These are phyloP conservation scores for Tinea semifulvella DNA, from an alignment of 2,888 invertebrate genomes.

Conservation along the genomic window DNA sequence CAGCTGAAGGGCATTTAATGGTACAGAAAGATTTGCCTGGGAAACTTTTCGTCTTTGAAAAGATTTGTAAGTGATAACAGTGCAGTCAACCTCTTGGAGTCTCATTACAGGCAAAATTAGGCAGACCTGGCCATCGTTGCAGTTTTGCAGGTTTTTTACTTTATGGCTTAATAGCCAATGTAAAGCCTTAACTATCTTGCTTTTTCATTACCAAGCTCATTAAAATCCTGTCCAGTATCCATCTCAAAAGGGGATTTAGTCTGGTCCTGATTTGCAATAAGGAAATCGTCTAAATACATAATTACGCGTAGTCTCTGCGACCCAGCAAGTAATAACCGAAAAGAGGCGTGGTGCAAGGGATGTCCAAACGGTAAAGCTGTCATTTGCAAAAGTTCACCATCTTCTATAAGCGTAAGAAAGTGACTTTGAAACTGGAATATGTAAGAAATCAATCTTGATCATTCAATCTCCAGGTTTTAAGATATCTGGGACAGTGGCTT, in stretches of 20 bases:
- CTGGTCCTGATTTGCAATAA: background rate
- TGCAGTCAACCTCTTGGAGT: background rate
- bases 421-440: background rate
- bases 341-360: background rate
- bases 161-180: background rate
- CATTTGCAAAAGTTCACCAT: constrained; percentile 1
- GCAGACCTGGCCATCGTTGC: background rate
- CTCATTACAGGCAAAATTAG: background rate
- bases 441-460: background rate
- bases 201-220: too few relatives aligned
- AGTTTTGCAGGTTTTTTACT: background rate
- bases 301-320: background rate
- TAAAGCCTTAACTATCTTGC: background rate
- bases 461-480: background rate
- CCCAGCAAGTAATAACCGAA: background rate
- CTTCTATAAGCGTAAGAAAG: background rate
- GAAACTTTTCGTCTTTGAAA: too few relatives aligned
- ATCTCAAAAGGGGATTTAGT: background rate
- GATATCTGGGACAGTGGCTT: background rate
- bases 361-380: constrained; percentile 1
- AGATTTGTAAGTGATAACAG: background rate
- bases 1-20: too few relatives aligned
- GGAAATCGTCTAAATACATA: background rate
- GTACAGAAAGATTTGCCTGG: too few relatives aligned
- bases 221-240: too few relatives aligned